Evolutionary conservation across 2,113 vertebrate genomes (phyloP), one percentile per base, ranked within the genome.

Genomic region (Ictidomys tridecemlineatus): DNA sequence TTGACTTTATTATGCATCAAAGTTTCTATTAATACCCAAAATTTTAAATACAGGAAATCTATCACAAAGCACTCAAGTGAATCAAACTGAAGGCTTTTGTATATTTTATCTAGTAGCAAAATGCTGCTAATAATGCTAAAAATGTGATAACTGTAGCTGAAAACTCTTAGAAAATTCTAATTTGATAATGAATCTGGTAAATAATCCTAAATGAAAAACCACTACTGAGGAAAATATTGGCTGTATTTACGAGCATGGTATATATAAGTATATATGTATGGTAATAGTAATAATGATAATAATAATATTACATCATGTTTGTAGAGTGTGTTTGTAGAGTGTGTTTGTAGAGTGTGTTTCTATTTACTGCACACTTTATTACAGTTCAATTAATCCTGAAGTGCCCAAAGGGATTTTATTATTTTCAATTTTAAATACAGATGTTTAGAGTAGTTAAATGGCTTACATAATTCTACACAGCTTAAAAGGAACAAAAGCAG

Each of bases 331-430:
- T 79, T 87, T 78, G 14, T 83, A 6, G 24, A n/a, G n/a, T n/a
- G n/a, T 72, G 72, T 79, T 87, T 78, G 14, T 83, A 6, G 24
- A 58, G 17, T 42, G 9, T 24, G 79, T 80, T 87, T 26, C 65
- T 11, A 84, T 79, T 93, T 79, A 86, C 42, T 83, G n/a, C 92
- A 53, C 6, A 56, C 24, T 85, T 37, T n/a, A 89, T 65, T 76
- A 80, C 73, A 69, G 61, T 80, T 89, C 30, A 95, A 17, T 76
- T 85, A 77, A 65, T 26, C 53, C 51, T 76, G 30, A 78, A 94
- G 3, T 78, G 48, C 26, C n/a, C 28, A 88, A 84, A 95, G 45
- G 13, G 42, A 73, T 93, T 83, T 87, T 87, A 48, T 84, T 88
- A 51, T 87, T 88, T 37, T 61, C 28, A 65, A 67, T 65, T 85